Conservation (phyloP, 2,113 vertebrate species). For the Isurus oxyrinchus region DNA sequence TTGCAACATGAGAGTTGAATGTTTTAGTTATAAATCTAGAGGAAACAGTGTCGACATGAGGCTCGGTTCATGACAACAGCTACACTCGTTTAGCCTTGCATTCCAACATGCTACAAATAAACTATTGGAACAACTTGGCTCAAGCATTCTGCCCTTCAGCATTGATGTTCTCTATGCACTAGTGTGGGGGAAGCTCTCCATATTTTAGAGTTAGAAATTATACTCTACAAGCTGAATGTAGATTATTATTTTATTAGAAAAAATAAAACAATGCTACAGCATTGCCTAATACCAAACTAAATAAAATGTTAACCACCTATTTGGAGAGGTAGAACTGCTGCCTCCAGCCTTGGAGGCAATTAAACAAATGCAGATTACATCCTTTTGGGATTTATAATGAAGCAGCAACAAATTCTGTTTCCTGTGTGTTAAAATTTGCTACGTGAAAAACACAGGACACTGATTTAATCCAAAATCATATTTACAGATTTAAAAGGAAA, state of each 20-base stretch:
- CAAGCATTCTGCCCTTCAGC: background rate
- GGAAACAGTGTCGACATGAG: background rate
- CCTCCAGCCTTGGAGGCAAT: background rate
- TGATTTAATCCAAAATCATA: background rate
- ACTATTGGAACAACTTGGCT: background rate
- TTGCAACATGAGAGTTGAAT: background rate
- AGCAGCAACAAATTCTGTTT: constrained; percentile 4
- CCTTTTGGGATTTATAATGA: background rate
- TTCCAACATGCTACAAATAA: constrained; percentile 3
- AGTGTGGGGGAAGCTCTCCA: background rate
- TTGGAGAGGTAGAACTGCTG: background rate
- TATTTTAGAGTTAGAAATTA: background rate
- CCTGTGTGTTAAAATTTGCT: background rate
- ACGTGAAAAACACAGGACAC: background rate
- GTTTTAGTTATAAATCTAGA: constrained; percentile 12
- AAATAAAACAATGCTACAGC: constrained; percentile 18
- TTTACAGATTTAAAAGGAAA: constrained; percentile 23
- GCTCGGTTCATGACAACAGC: background rate
- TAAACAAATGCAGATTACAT: background rate
- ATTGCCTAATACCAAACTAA: background rate
- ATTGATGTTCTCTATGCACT: no score
- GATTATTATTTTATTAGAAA: constrained; percentile 27
- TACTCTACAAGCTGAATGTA: background rate
- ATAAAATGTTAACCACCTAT: background rate
- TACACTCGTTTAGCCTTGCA: constrained; percentile 2